These are phyloP conservation scores for Prochilodus magdalenae DNA, from an alignment of 2,113 vertebrate species.

Conservation along the genomic window DNA sequence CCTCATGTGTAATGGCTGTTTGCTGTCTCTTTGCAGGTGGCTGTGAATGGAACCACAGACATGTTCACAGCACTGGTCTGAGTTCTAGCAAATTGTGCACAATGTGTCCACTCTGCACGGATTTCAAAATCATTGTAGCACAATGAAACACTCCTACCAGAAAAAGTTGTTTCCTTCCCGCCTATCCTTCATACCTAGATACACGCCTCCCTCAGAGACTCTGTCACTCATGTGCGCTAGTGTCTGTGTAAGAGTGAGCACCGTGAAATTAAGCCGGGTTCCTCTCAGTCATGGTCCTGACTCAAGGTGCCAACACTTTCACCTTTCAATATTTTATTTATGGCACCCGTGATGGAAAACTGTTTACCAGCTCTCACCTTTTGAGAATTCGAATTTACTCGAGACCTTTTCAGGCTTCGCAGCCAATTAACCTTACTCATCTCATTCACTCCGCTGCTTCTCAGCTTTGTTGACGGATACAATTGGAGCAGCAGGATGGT, in stretches of 20 bases:
- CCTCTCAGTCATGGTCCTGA: slow-evolving; percentile 12
- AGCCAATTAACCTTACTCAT: slow-evolving; percentile 3
- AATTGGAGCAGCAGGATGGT: not conserved
- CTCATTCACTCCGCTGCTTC: not conserved
- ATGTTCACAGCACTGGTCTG: not conserved
- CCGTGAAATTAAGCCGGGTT: slow-evolving; percentile 34
- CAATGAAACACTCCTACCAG: slow-evolving; percentile 16
- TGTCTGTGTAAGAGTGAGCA: slow-evolving; percentile 26
- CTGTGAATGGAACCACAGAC: not conserved
- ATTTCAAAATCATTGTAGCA: not conserved
- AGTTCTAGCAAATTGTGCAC: not conserved
- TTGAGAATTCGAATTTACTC: not conserved
- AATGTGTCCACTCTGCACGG: not conserved
- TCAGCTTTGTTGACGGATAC: not conserved
- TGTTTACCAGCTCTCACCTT: not conserved
- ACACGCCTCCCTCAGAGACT: not conserved
- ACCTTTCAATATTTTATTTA: slow-evolving; percentile 24
- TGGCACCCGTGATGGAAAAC: not conserved
- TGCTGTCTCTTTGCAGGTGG: not conserved
- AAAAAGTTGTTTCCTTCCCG: slow-evolving; percentile 25
- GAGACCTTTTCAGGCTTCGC: not conserved
- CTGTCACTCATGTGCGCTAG: not conserved
- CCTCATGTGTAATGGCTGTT: not conserved
- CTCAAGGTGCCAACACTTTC: slow-evolving; percentile 21
- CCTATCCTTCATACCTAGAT: not conserved